Conservation (phyloP, 1,140 invertebrate genomes). For the Plodia interpunctella region DNA sequence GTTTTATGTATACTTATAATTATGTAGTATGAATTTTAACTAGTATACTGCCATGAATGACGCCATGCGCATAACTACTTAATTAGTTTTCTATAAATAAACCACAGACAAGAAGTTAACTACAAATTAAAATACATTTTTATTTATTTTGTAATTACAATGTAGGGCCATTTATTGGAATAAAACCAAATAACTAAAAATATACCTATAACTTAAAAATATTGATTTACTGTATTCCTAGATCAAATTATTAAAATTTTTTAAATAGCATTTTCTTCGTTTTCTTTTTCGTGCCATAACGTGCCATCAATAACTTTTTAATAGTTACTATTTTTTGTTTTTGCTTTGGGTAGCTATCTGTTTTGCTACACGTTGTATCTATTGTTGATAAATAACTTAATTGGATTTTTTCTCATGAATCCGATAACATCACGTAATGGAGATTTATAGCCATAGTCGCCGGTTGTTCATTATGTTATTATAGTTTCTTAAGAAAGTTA, state of each 20-base stretch:
- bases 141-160: no score
- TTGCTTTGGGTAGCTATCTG: slow-evolving; percentile 4
- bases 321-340: neutral
- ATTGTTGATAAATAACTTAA: slow-evolving; percentile 18
- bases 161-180: no score
- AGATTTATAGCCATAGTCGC: neutral
- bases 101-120: no score
- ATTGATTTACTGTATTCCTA: no score
- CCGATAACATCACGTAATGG: slow-evolving; percentile 13
- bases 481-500: neutral
- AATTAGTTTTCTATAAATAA: no score
- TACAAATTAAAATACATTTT: no score
- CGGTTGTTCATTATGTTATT: neutral
- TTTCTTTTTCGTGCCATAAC: neutral
- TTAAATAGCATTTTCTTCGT: neutral
- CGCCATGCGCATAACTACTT: no score
- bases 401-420: slow-evolving; percentile 14
- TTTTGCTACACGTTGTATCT: slow-evolving; percentile 1
- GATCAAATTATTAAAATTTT: neutral
- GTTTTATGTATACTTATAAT: no score
- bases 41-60: no score
- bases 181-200: no score
- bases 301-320: neutral
- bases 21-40: no score
- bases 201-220: no score